Percentiles rank a stretch among this genome's conserved stretches.
These are phyloP conservation scores for Eilema sororculum DNA, from an alignment of 2,888 invertebrate species.

Conservation along the genomic window DNA sequence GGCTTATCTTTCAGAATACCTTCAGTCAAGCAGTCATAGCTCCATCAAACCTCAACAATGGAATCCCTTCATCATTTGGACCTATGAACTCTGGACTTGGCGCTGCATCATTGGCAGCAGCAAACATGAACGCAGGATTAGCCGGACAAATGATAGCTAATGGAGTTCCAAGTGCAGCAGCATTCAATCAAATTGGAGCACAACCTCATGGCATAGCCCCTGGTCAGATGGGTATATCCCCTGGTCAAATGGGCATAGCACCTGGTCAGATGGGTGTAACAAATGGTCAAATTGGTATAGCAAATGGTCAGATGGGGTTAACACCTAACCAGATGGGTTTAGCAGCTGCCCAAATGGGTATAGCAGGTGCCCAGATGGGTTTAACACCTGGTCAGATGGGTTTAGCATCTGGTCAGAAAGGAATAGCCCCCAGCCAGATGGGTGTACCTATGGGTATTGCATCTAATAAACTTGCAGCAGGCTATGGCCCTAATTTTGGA, in stretches of 20 bases:
- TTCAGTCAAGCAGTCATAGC: slow-evolving; percentile 20
- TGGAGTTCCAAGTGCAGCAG: slow-evolving; percentile 9
- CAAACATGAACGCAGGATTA: slow-evolving; percentile 5
- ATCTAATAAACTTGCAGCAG: not conserved
- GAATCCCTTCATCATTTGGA: not conserved
- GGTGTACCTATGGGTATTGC: not conserved
- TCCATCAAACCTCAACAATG: slow-evolving; percentile 20
- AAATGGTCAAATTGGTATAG: slow-evolving; percentile 9
- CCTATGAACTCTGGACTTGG: slow-evolving; percentile 3
- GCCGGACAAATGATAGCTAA: slow-evolving; percentile 11
- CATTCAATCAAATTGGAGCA: not conserved
- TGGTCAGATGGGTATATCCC: not conserved
- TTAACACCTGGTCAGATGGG: not conserved
- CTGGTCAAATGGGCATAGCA: not conserved
- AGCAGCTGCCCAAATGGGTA: not conserved
- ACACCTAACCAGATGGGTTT: not conserved
- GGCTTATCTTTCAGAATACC: slow-evolving; percentile 29
- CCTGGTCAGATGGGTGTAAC: not conserved
- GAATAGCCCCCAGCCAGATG: slow-evolving; percentile 1
- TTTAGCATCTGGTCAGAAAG: slow-evolving; percentile 7
- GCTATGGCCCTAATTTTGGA: slow-evolving; percentile 25
- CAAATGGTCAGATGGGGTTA: not conserved
- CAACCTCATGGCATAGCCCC: not conserved
- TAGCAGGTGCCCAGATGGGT: not conserved
- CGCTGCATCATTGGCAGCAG: not conserved